Evolutionary conservation across 2,888 invertebrate species (phyloP), one percentile per base, ranked within the genome.

Genomic region (Macropis europaea): DNA sequence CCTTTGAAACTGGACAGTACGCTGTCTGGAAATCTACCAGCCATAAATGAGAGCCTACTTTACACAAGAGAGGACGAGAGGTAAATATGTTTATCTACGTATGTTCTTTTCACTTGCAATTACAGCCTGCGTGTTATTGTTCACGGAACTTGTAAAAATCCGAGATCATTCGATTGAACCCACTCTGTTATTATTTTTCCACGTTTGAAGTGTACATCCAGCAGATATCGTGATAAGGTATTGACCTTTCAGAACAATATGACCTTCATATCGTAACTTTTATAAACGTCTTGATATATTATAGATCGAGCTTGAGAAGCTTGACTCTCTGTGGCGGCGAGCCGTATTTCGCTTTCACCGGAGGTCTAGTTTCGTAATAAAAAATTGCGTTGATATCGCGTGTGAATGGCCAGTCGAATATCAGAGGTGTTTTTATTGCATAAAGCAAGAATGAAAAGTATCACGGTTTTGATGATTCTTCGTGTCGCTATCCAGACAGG

Each of bases 11-110:
- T 7, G 17, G 13, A 5, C 19, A 5, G 3, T 19, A 15, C 2
- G 15, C 17, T 34, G 9, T 34, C 54, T 72, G 81, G 78, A 79
- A 75, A 81, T 81, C 47, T 81, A 77, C 67, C 48, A 60, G 40
- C 67, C 60, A 7, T 42, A 22, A 60, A 61, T 13, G 56, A 50
- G 15, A 47, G 38, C 36, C 26, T 26, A 54, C 47, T 48, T 56
- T 45, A 28, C 47, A 22, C 50, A 36, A 56, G n/a, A n/a, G n/a
- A n/a, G 17, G 17, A 11, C 13, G 19, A 50, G 5, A 38, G n/a
- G 54, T 52, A 59, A 54, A 59, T 54, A 54, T 15, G 54, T 40
- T 78, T 76, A 79, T 76, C 68, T 59, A n/a, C 63, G 24, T 6
- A 24, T 43, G 45, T 64, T 53, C 53, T 50, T 47, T 50, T 61